Evolutionary conservation across 1,140 invertebrate species (phyloP), one percentile per base, ranked within the genome.

Genomic region (Drosophila carrolli): DNA sequence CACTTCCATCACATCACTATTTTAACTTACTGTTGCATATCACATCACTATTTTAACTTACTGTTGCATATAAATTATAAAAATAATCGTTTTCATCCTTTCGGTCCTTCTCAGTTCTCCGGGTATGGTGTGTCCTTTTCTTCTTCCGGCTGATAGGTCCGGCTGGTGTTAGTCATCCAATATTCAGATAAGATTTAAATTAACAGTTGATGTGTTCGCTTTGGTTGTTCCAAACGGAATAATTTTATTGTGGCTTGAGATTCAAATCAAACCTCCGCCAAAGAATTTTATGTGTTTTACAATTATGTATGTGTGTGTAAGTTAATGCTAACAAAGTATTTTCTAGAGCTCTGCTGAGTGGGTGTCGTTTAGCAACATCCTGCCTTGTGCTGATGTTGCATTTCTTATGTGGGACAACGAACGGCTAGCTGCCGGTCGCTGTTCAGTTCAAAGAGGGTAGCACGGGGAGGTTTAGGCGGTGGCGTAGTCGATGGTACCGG

Each of bases 21-120:
- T 29, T 29, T 29, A 29, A n/a, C n/a, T n/a, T n/a, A n/a, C n/a
- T n/a, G n/a, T n/a, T n/a, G n/a, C n/a, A n/a, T n/a, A n/a, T n/a
- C n/a, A n/a, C n/a, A n/a, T n/a, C n/a, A n/a, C n/a, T n/a, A n/a
- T n/a, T n/a, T n/a, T n/a, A n/a, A 29, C 43, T 19, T 47, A 47
- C 44, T 47, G 19, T 23, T 47, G 16, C 5, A 47, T 23, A 47
- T 47, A 47, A 11, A 47, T 50, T 50, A 29, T 29, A n/a, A 27
- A 50, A 50, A 50, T 29, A 29, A 29, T 29, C 2, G 19, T 50
- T 50, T 29, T 29, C 13, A 50, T 50, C 19, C 5, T 27, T 47
- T 47, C 46, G 23, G 47, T 50, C 47, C 47, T 50, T 29, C 23
- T 29, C 13, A 29, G 23, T 29, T 29, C 23, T 50, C 47, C 13